Percentiles rank a stretch among this genome's conserved stretches.
These are phyloP conservation scores for Cygnus buccinator DNA, from an alignment of 2,113 vertebrate genomes.

Conservation along the genomic window DNA sequence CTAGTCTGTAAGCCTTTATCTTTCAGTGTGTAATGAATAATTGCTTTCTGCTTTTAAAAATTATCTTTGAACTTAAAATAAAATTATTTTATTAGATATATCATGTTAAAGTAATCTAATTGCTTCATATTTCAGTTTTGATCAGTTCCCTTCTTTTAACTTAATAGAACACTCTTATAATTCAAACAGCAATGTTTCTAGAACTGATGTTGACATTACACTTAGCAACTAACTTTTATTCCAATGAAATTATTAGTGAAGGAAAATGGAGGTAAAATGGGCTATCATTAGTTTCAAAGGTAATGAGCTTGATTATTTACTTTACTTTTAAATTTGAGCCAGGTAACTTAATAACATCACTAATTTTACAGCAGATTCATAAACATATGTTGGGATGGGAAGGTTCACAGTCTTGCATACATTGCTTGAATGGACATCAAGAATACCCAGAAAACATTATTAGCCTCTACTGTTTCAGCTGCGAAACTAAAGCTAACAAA, in stretches of 20 bases:
- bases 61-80: background rate
- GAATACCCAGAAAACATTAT: background rate
- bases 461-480: background rate
- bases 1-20: background rate
- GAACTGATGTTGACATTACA: background rate
- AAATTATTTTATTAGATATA: background rate
- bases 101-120: background rate
- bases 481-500: background rate
- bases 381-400: background rate
- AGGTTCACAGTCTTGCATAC: background rate
- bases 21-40: background rate
- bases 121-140: background rate
- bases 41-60: slow-evolving; percentile 20
- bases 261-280: background rate
- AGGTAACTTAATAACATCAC: background rate
- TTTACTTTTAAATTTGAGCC: background rate
- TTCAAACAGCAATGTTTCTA: background rate
- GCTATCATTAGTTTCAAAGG: slow-evolving; percentile 2
- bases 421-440: background rate
- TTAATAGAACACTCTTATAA: background rate
- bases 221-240: background rate
- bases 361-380: background rate
- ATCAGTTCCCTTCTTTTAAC: background rate
- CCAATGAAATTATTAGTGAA: slow-evolving; percentile 1
- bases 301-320: slow-evolving; percentile 37